Conservation (phyloP, 2,113 vertebrate genomes). For the Chitala chitala region DNA sequence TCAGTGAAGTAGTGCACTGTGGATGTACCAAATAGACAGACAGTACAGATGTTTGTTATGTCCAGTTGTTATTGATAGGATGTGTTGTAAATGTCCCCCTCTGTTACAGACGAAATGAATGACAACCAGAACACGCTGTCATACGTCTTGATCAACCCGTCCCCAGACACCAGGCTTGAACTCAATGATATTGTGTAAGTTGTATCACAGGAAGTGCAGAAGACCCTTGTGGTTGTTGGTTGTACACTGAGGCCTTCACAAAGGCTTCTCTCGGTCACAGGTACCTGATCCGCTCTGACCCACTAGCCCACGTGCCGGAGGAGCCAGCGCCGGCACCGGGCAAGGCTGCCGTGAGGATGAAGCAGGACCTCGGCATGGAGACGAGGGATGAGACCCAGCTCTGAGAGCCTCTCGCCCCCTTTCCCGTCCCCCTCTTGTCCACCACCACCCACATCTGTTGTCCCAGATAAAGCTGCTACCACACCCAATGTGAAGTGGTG, state of each 20-base stretch:
- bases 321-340: slow-evolving; percentile 65
- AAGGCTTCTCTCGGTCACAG: slow-evolving; percentile 45
- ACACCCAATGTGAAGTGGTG: no score
- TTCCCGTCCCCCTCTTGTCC: background rate
- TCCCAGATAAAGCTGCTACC: background rate
- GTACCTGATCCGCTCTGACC: slow-evolving; percentile 90
- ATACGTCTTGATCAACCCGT: slow-evolving; percentile 90
- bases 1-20: background rate
- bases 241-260: background rate
- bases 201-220: no score
- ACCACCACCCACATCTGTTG: background rate
- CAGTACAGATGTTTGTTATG: background rate
- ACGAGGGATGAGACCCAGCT: slow-evolving; percentile 70
- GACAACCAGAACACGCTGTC: slow-evolving; percentile 90
- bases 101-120: slow-evolving; percentile 86
- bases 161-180: slow-evolving; percentile 86
- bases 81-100: background rate
- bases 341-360: slow-evolving; percentile 68
- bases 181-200: slow-evolving; percentile 92
- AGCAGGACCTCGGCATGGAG: slow-evolving; percentile 61
- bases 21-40: no score
- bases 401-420: slow-evolving; percentile 32
- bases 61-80: background rate
- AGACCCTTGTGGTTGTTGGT: no score
- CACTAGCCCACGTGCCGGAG: slow-evolving; percentile 81